A percentile compares a stretch with the other conserved stretches of the same genome.
Conservation (phyloP, 2,113 vertebrate genomes). For the Pholis gunnellus region DNA sequence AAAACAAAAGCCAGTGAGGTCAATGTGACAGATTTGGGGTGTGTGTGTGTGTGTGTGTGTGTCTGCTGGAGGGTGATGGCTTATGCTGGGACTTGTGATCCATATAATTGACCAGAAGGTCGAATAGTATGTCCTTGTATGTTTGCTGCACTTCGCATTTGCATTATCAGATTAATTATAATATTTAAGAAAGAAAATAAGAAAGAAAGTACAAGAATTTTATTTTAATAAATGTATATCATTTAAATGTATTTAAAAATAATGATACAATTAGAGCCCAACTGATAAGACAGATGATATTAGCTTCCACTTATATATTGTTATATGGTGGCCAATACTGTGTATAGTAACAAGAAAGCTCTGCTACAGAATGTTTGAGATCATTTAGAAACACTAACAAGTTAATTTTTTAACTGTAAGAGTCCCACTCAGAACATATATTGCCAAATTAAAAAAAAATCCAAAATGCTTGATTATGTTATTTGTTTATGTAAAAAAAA, state of each 20-base stretch:
- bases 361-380: background rate
- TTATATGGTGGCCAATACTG: background rate
- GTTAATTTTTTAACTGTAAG: background rate
- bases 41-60: conserved; percentile 22
- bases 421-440: background rate
- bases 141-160: background rate
- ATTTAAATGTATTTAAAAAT: background rate
- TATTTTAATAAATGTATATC: background rate
- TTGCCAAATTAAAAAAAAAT: background rate
- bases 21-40: conserved; percentile 16
- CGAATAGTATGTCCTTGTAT: background rate
- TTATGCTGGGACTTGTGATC: conserved; percentile 53
- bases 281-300: background rate
- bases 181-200: background rate
- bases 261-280: background rate
- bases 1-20: background rate
- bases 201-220: too few relatives aligned
- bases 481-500: background rate
- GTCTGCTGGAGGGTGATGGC: conserved; percentile 15
- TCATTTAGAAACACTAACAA: background rate
- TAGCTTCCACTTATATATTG: background rate
- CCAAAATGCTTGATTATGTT: background rate
- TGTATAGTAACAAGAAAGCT: background rate
- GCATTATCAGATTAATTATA: background rate
- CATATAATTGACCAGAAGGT: conserved; percentile 62